Percentiles rank a stretch among this genome's conserved stretches.
Evolutionary conservation across 2,888 invertebrate species (phyloP).

Genomic region (Drosophila gaucha): DNA sequence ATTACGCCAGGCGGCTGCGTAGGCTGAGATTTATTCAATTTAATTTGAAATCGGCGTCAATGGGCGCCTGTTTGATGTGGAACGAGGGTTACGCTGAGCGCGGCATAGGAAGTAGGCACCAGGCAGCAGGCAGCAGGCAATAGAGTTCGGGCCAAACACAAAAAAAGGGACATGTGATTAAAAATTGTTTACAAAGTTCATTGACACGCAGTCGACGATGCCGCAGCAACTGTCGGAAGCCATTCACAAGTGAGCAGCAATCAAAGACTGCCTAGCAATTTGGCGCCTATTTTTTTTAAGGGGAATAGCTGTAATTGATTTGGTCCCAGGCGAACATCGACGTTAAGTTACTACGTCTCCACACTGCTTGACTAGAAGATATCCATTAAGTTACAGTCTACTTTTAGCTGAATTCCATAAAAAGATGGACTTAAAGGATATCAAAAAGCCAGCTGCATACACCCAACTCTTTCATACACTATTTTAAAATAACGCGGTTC

Average conservation of each 20-base stretch:
- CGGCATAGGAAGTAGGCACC: slow-evolving; percentile 11
- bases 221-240: slow-evolving; percentile 34
- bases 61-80: slow-evolving; percentile 40
- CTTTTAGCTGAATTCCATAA: too few species aligned
- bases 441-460: too few species aligned
- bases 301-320: slow-evolving; percentile 55
- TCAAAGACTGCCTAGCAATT: slow-evolving; percentile 65
- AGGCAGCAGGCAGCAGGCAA: slow-evolving; percentile 13
- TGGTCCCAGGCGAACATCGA: too few species aligned
- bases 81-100: slow-evolving; percentile 6
- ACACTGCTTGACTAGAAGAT: slow-evolving; percentile 3
- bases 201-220: slow-evolving; percentile 55
- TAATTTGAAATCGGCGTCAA: slow-evolving; percentile 73
- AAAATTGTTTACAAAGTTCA: slow-evolving; percentile 80
- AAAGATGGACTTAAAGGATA: too few species aligned
- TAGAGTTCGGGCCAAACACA: slow-evolving; percentile 22
- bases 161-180: slow-evolving; percentile 72
- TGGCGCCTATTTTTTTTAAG: slow-evolving; percentile 44
- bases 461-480: too few species aligned
- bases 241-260: slow-evolving; percentile 40
- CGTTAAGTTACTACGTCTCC: too few species aligned
- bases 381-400: too few species aligned
- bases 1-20: slow-evolving; percentile 56
- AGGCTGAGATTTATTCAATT: slow-evolving; percentile 76
- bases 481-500: too few species aligned